These are phyloP conservation scores for Colius striatus DNA, from an alignment of 2,113 vertebrate species.

Conservation along the genomic window DNA sequence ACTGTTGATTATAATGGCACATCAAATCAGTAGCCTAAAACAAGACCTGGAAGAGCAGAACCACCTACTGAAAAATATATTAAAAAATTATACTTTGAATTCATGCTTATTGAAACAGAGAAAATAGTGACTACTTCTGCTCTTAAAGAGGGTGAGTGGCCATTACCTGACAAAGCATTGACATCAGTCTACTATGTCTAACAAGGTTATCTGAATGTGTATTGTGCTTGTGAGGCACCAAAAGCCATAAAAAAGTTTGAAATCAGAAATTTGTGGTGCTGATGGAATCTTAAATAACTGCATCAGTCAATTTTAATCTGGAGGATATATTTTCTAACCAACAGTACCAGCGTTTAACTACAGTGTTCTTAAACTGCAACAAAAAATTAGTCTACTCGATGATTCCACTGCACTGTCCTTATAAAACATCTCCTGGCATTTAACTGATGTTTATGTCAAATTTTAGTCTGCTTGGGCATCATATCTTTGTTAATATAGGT, in stretches of 20 bases:
- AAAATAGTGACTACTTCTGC: neutral
- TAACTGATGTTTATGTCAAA: neutral
- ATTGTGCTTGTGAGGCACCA: neutral
- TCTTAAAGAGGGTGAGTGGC: neutral
- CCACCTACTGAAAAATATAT: neutral
- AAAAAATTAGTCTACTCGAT: neutral
- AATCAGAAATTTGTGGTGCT: neutral
- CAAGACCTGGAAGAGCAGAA: neutral
- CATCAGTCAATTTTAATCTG: fast-evolving
- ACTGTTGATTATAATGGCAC: neutral
- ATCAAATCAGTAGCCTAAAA: neutral
- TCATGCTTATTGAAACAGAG: neutral
- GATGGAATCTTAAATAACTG: neutral
- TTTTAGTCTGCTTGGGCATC: neutral
- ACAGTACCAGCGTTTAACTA: neutral
- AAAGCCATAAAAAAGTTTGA: neutral
- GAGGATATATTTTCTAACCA: neutral
- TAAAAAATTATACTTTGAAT: neutral
- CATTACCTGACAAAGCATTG: neutral
- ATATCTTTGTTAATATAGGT: neutral
- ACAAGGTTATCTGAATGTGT: neutral
- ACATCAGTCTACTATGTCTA: too few relatives aligned
- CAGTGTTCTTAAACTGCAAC: neutral
- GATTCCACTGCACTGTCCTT: neutral
- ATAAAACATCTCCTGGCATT: neutral